Conservation (phyloP, 1,140 invertebrate genomes). For the Drosophila neocordata region DNA sequence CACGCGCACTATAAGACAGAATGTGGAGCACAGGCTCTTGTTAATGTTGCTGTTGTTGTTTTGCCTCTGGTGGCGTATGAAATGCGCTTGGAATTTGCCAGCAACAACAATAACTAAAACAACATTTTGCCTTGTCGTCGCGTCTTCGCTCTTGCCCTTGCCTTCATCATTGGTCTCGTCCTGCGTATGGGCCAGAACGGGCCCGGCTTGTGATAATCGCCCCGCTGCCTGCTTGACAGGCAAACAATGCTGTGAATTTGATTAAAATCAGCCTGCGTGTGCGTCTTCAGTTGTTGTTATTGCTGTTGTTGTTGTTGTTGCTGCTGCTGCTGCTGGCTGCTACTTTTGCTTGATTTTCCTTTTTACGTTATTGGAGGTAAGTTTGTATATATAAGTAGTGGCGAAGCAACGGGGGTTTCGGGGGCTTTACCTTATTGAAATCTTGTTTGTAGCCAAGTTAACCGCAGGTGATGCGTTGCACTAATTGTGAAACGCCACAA, state of each 20-base stretch:
- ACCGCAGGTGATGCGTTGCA: constrained; percentile 63
- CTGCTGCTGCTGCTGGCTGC: constrained; percentile 48
- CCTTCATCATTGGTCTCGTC: constrained; percentile 28
- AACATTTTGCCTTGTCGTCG: constrained; percentile 51
- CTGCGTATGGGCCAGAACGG: constrained; percentile 12
- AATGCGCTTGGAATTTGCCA: constrained; percentile 79
- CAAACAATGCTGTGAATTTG: constrained; percentile 82
- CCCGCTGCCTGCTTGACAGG: constrained; percentile 70
- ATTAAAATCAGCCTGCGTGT: constrained; percentile 81
- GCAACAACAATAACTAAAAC: constrained; percentile 43
- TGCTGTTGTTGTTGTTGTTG: constrained; percentile 49
- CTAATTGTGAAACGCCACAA: constrained; percentile 78
- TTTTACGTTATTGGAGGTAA: constrained; percentile 50
- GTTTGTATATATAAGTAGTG: not conserved
- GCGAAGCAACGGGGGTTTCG: constrained; percentile 11
- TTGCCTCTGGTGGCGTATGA: constrained; percentile 74
- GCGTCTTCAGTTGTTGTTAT: constrained; percentile 56
- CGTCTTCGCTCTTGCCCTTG: constrained; percentile 40
- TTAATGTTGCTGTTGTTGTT: constrained; percentile 57
- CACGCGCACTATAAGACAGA: constrained; percentile 61
- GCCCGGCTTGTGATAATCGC: constrained; percentile 69
- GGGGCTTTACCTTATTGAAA: constrained; percentile 53
- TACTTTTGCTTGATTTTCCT: constrained; percentile 50
- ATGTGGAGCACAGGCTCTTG: constrained; percentile 55
- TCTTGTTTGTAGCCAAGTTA: constrained; percentile 53